phyloP scores from a whole-genome alignment of 2,888 invertebrate species.

The Microchrysa polita region DNA sequence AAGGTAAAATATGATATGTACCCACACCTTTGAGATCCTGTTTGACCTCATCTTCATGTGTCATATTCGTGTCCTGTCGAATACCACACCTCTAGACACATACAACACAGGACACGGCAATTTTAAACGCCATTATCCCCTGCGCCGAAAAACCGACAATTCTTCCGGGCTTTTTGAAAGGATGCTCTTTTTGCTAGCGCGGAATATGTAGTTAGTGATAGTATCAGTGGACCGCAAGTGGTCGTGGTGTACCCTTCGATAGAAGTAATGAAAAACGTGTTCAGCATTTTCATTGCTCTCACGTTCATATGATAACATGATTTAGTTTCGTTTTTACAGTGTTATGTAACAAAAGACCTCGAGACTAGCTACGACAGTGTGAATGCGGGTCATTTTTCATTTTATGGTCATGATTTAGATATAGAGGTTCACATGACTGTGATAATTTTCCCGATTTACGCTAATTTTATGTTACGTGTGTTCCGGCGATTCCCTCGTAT shows the following conservation, averaged over 20 bases:
- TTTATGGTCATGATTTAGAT: conserved; percentile 11
- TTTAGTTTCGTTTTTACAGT: conserved; percentile 44
- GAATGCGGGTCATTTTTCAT: conserved; percentile 12
- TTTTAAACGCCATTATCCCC: neutral
- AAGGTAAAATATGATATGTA: neutral
- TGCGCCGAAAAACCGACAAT: neutral
- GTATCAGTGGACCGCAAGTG: neutral
- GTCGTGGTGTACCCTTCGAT: neutral
- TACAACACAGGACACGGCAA: neutral
- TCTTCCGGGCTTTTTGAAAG: neutral
- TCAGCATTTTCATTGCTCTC: conserved; percentile 47
- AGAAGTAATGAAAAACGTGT: conserved; percentile 49
- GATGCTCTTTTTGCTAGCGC: neutral
- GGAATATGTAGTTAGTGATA: conserved; percentile 11
- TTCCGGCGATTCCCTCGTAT: neutral
- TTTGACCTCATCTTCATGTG: neutral
- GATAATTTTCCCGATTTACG: conserved; percentile 23
- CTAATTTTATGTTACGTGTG: conserved; percentile 11
- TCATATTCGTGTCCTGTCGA: neutral
- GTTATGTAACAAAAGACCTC: conserved; percentile 25
- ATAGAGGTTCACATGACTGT: conserved; percentile 26
- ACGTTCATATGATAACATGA: conserved; percentile 49
- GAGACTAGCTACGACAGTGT: neutral
- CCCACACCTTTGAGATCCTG: neutral
- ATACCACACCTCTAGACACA: neutral